A percentile compares a stretch with the other conserved stretches of the same genome.
These are phyloP conservation scores for Amitus sp. DNA, from an alignment of 2,888 invertebrate species.

Conservation along the genomic window DNA sequence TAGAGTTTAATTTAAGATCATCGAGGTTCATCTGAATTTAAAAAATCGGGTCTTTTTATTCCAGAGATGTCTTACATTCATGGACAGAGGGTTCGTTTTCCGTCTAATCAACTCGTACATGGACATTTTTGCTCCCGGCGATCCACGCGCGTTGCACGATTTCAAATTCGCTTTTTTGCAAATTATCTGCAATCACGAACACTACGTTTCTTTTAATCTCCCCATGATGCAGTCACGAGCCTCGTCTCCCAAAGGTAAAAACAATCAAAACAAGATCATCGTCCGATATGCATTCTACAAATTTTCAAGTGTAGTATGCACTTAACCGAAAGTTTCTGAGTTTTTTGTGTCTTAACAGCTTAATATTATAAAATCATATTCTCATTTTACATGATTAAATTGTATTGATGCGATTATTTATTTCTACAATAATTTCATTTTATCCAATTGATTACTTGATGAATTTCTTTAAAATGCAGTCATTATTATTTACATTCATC, in stretches of 20 bases:
- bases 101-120: slow-evolving; percentile 87
- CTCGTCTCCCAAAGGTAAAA: slow-evolving; percentile 63
- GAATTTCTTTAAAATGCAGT: no score
- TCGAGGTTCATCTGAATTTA: no score
- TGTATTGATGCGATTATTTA: no score
- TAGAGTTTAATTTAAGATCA: slow-evolving; percentile 13
- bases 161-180: slow-evolving; percentile 93
- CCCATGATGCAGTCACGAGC: slow-evolving; percentile 77
- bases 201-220: slow-evolving; percentile 92
- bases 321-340: no score
- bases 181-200: slow-evolving; percentile 93
- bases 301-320: no score
- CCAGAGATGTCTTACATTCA: slow-evolving; percentile 87
- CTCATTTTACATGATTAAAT: no score
- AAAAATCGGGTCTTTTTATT: slow-evolving; percentile 33
- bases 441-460: no score
- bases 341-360: no score
- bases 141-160: slow-evolving; percentile 83
- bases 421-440: no score
- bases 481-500: no score
- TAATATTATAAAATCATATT: no score
- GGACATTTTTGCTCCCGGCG: slow-evolving; percentile 85
- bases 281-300: no score
- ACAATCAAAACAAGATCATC: slow-evolving; percentile 18
- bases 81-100: slow-evolving; percentile 95